Evolutionary conservation across 2,888 invertebrate genomes (phyloP).

Genomic region (Thumatha senex): DNA sequence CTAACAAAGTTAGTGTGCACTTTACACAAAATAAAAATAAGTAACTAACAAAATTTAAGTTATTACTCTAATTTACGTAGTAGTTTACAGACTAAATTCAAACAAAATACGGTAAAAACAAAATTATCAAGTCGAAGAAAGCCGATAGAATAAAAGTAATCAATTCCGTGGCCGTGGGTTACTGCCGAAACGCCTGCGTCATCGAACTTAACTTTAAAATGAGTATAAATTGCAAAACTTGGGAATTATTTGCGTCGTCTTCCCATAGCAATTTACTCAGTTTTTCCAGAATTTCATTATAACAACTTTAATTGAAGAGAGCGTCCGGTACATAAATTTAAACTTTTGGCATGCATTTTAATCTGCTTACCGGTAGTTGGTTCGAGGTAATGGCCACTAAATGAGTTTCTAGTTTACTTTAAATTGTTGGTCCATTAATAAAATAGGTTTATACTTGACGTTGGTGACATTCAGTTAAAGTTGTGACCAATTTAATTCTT

Average conservation of each 20-base stretch:
- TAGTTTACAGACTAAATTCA: slow-evolving; percentile 22
- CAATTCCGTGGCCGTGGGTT: slow-evolving; percentile 50
- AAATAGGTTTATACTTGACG: slow-evolving; percentile 32
- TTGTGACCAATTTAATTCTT: slow-evolving; percentile 12
- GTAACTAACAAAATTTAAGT: too few species aligned
- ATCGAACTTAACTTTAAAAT: slow-evolving; percentile 66
- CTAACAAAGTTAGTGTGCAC: too few species aligned
- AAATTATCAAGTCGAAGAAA: slow-evolving; percentile 40
- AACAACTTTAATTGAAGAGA: slow-evolving; percentile 81
- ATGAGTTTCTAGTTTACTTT: slow-evolving; percentile 61
- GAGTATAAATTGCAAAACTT: slow-evolving; percentile 77
- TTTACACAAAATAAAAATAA: too few species aligned
- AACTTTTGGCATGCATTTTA: slow-evolving; percentile 79
- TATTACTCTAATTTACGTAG: too few species aligned
- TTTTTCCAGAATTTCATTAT: slow-evolving; percentile 76
- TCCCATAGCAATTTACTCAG: slow-evolving; percentile 64
- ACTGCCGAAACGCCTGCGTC: slow-evolving; percentile 56
- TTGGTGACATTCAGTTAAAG: slow-evolving; percentile 19
- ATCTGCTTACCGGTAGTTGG: slow-evolving; percentile 72
- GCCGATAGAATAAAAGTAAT: slow-evolving; percentile 52
- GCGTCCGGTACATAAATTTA: slow-evolving; percentile 77
- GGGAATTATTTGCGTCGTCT: slow-evolving; percentile 70
- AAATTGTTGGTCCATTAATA: slow-evolving; percentile 54
- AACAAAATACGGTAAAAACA: slow-evolving; percentile 32
- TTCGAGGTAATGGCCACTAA: slow-evolving; percentile 64